Conservation (phyloP, 92 coral and sea anemone species). For the Porites cylindrica region DNA sequence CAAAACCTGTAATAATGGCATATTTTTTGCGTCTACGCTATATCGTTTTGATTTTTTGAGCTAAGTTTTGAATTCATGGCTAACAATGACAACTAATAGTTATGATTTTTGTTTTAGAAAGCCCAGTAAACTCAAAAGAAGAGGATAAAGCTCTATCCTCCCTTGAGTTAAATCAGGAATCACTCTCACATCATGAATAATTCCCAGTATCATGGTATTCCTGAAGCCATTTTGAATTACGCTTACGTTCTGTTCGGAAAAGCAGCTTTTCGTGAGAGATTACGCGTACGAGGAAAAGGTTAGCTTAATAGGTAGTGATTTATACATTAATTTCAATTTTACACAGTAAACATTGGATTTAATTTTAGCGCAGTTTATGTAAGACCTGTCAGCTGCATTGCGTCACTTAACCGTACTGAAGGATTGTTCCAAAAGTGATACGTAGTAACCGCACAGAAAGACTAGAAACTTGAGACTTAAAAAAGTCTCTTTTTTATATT, state of each 20-base stretch:
- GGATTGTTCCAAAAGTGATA: no score
- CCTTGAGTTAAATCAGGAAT: not conserved
- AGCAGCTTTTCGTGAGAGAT: constrained; percentile 68
- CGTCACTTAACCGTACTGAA: no score
- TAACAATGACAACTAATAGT: not conserved
- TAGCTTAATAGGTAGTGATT: not conserved
- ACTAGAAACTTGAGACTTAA: no score
- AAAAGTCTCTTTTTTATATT: no score
- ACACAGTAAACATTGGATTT: not conserved
- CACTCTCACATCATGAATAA: constrained; percentile 9
- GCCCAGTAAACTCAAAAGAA: not conserved
- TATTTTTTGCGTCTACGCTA: no score
- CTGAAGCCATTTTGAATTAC: constrained; percentile 58
- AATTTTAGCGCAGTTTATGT: not conserved
- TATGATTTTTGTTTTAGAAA: not conserved
- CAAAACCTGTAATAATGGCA: not conserved
- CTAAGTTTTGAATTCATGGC: not conserved
- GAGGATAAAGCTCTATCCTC: not conserved
- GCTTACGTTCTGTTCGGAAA: constrained; percentile 71
- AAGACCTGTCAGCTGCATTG: no score
- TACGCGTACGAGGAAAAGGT: constrained; percentile 67
- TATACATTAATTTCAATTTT: not conserved
- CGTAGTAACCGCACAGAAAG: no score
- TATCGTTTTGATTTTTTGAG: not conserved
- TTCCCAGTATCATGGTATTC: constrained; percentile 1